Percentiles rank a stretch among this genome's conserved stretches.
Conservation (phyloP, 2,113 vertebrate genomes). For the Oreochromis tanganicae region DNA sequence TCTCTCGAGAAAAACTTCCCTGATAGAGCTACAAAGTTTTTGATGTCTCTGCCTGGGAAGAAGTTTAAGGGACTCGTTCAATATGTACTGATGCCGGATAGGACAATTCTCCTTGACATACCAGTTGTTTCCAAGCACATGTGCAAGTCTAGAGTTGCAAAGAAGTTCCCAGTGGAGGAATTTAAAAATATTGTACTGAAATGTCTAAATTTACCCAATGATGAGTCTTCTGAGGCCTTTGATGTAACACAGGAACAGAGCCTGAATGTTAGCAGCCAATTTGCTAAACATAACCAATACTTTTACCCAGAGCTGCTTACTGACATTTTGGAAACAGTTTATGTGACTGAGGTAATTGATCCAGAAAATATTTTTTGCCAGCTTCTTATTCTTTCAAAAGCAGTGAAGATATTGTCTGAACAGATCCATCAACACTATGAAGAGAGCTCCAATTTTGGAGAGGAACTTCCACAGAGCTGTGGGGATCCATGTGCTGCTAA, state of each 20-base stretch:
- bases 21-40: constrained; percentile 64
- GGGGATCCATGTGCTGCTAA: constrained; percentile 81
- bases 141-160: constrained; percentile 68
- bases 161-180: constrained; percentile 46
- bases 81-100: constrained; percentile 72
- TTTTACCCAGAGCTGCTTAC: constrained; percentile 78
- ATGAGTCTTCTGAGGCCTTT: neutral
- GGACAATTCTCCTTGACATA: constrained; percentile 76
- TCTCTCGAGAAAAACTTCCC: constrained; percentile 60
- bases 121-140: constrained; percentile 69
- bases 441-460: neutral
- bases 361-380: constrained; percentile 79
- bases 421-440: constrained; percentile 67
- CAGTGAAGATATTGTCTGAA: constrained; percentile 74
- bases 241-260: neutral
- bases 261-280: neutral
- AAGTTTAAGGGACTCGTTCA: constrained; percentile 72
- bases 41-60: constrained; percentile 72
- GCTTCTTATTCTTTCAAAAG: constrained; percentile 76
- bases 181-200: constrained; percentile 49
- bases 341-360: constrained; percentile 78
- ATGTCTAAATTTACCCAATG: constrained; percentile 18
- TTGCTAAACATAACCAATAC: constrained; percentile 57
- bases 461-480: constrained; percentile 32
- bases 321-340: constrained; percentile 70